These are phyloP conservation scores for Perithous albicinctus DNA, from an alignment of 2,888 invertebrate species.

Conservation along the genomic window DNA sequence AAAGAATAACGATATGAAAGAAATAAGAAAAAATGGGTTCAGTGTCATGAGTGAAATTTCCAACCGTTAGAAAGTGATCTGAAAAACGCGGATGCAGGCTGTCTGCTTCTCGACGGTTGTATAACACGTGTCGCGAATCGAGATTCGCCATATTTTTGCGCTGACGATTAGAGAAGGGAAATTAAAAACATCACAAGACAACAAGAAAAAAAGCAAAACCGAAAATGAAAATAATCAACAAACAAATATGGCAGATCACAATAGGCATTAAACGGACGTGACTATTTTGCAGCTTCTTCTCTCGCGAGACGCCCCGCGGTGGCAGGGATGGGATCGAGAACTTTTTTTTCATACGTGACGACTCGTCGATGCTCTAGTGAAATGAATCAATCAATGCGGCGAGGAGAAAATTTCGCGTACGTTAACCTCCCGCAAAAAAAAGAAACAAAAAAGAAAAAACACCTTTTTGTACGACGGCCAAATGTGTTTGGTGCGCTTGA, in stretches of 20 bases:
- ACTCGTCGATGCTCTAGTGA: slow-evolving; percentile 51
- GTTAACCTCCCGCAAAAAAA: slow-evolving; percentile 43
- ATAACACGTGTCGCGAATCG: slow-evolving; percentile 42
- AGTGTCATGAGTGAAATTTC: slow-evolving; percentile 50
- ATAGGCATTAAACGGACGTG: slow-evolving; percentile 13
- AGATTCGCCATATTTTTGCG: slow-evolving; percentile 31
- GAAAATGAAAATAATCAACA: slow-evolving; percentile 44
- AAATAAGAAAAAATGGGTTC: slow-evolving; percentile 22
- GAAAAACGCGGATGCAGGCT: slow-evolving; percentile 65
- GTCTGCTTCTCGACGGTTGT: slow-evolving; percentile 64
- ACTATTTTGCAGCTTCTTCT: slow-evolving; percentile 35
- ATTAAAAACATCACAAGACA: slow-evolving; percentile 13
- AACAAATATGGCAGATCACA: slow-evolving; percentile 24
- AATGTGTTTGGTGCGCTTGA: slow-evolving; percentile 52
- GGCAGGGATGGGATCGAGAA: slow-evolving; percentile 27
- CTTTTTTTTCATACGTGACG: slow-evolving; percentile 46
- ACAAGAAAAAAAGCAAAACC: slow-evolving; percentile 10
- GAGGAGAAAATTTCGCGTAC: slow-evolving; percentile 27
- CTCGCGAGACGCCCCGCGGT: slow-evolving; percentile 37
- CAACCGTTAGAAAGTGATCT: slow-evolving; percentile 47
- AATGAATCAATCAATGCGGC: slow-evolving; percentile 48
- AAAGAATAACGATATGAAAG: slow-evolving; percentile 27
- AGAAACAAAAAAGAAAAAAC: not conserved
- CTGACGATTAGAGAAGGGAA: slow-evolving; percentile 31
- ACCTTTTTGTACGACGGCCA: slow-evolving; percentile 63